Evolutionary conservation across 2,888 invertebrate genomes (phyloP).

Genomic region (Acleris laterana): DNA sequence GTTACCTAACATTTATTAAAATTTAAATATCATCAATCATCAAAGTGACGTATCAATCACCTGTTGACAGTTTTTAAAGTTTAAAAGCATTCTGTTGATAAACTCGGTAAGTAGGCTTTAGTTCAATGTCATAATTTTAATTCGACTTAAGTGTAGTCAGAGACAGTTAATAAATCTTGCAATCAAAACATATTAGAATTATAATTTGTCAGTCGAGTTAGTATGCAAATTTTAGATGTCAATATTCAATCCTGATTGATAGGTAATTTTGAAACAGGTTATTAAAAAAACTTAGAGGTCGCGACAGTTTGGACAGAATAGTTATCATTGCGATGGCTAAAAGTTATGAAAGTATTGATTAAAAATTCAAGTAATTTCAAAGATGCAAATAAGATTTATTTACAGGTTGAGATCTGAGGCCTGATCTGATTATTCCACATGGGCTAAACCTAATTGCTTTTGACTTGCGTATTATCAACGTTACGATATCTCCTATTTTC

Average conservation of each 20-base stretch:
- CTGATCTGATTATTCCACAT: no score
- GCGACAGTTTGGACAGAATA: no score
- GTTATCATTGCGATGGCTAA: no score
- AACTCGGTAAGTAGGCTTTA: slow-evolving; percentile 14
- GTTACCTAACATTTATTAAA: no score
- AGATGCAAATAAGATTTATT: no score
- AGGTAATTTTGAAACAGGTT: not conserved
- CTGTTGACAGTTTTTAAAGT: slow-evolving; percentile 25
- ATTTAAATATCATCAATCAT: not conserved
- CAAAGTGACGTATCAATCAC: slow-evolving; percentile 14
- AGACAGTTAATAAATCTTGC: slow-evolving; percentile 10
- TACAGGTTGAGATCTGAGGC: no score
- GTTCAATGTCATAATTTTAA: slow-evolving; percentile 17
- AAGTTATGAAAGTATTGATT: no score
- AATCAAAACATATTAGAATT: slow-evolving; percentile 30
- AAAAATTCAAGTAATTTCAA: no score
- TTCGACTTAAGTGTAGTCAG: slow-evolving; percentile 1
- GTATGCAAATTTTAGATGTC: slow-evolving; percentile 22
- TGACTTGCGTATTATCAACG: no score
- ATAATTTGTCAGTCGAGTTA: slow-evolving; percentile 29
- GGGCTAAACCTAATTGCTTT: no score
- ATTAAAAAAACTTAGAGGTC: not conserved
- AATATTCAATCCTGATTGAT: slow-evolving; percentile 27
- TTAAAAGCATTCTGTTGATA: slow-evolving; percentile 23
- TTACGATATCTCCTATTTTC: no score